These are phyloP conservation scores for Apteryx owenii DNA, from an alignment of 2,113 vertebrate genomes.

Conservation along the genomic window DNA sequence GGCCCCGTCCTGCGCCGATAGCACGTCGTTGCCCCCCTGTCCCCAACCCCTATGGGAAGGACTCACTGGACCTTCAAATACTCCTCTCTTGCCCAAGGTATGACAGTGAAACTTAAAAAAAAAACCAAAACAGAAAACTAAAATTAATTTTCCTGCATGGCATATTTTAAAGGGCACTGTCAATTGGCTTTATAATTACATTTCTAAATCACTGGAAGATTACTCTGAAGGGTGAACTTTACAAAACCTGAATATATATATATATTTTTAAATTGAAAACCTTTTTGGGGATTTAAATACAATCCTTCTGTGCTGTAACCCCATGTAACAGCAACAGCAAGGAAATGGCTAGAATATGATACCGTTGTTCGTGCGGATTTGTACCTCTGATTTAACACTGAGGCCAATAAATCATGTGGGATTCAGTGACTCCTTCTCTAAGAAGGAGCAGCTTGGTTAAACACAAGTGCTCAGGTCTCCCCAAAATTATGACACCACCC, in stretches of 20 bases:
- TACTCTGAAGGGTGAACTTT: slow-evolving; percentile 67
- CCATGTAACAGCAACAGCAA: slow-evolving; percentile 11
- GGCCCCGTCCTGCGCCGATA: too few species aligned
- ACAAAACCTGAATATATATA: slow-evolving; percentile 55
- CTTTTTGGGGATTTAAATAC: slow-evolving; percentile 57
- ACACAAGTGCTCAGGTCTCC: not conserved
- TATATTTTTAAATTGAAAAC: slow-evolving; percentile 10
- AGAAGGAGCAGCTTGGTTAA: not conserved
- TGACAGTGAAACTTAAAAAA: not conserved
- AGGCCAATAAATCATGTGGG: not conserved
- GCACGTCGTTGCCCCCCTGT: fast-evolving
- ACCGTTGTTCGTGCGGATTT: slow-evolving; percentile 5
- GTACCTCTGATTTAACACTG: slow-evolving; percentile 12
- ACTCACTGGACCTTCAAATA: not conserved
- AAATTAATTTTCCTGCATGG: slow-evolving; percentile 68
- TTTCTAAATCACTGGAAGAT: slow-evolving; percentile 68
- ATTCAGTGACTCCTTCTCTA: not conserved
- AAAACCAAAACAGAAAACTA: not conserved
- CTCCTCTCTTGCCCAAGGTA: not conserved
- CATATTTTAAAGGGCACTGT: slow-evolving; percentile 72
- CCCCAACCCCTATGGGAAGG: not conserved
- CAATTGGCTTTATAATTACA: slow-evolving; percentile 68
- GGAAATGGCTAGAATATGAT: not conserved
- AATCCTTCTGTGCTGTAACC: slow-evolving; percentile 10
- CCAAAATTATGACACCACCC: not conserved